Base-by-base conservation (phyloP, 2,113 vertebrate genomes). In the Hippocampus zosterae region DNA sequence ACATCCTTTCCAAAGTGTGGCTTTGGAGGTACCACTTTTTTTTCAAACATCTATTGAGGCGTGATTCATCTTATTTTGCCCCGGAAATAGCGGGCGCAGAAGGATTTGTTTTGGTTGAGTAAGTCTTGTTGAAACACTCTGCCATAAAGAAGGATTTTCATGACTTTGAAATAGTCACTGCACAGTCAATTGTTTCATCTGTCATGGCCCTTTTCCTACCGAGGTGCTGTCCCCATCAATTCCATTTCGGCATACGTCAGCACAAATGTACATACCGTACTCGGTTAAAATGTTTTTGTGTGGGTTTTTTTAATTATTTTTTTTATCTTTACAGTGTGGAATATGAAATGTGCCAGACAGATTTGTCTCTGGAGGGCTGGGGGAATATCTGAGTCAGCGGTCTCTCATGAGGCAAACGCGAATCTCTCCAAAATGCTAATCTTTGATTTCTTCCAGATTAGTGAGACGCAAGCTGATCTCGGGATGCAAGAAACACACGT, bases 391-490 rank as follows among this genome's bases (percentile, higher is more conserved):
- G 81, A 90, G 77, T 91, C 84, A 88, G 88, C 87, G n/a, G 72
- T 79, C 75, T 77, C 79, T 73, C 33, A 37, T 37, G 68, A 88
- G 76, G 81, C 77, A 77, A 84, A 73, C 65, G 79, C 80, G 84
- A 86, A 84, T 82, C 88, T 77, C 78, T 89, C 78, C 75, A 79
- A 91, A 90, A 84, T 85, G 85, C 82, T 88, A 87, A 91, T 91
- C 88, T 90, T 86, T 88, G 88, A 90, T 90, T 88, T 89, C 77
- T 76, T 82, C 74, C 81, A 87, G 85, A 90, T 92, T 87, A 87
- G 85, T 79, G 75, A 52, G 73, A 86, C 76, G 86, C 80, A 79
- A 81, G 72, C 83, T 83, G 87, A 87, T 82, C 83, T 68, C 57
- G 56, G 84, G 85, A 86, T 72, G 70, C 85, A 79, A 65, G 69